Evolutionary conservation across 2,113 vertebrate species (phyloP), one percentile per base, ranked within the genome.

Genomic region (Phodopus roborovskii): DNA sequence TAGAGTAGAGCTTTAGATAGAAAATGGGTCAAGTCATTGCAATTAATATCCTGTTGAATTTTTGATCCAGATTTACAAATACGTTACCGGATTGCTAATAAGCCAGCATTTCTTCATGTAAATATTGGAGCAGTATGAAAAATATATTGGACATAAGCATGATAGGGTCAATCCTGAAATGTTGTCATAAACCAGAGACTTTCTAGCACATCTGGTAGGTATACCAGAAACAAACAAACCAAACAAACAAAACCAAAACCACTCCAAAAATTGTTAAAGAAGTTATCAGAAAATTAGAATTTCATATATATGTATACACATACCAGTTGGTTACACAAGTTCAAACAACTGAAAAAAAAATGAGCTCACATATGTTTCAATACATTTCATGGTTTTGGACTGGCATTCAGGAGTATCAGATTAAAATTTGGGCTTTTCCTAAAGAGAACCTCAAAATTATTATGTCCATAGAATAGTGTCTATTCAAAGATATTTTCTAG

Each of bases 31-130:
- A 97, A 95, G 70, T 96, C 64, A 85, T 78, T 86, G 82, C 74
- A 95, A 90, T 97, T 94, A 96, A 96, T 96, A 97, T 73, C 45
- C 88, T 93, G 90, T 92, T 58, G 78, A 95, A 90, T 92, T 95
- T 97, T 96, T 97, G 77, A 96, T 96, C 92, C 88, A 88, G 88
- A 97, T 94, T 97, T 97, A 95, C 70, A 96, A 97, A 94, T 92
- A 91, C 30, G 81, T 95, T 19, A 94, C 86, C 78, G 84, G 92
- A 96, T 96, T 97, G 82, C 79, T 96, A 94, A 95, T 96, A 95
- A 95, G 39, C 86, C 11, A 93, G 36, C 71, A 95, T 74, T 48
- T 81, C 66, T 88, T 19, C 60, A 81, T 90, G 89, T 91, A 97
- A 96, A 97, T 96, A 95, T 92, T 92, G 96, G 92, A 95, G 66